Conservation (phyloP, 2,888 invertebrate genomes). For the Pardosa pseudoannulata region DNA sequence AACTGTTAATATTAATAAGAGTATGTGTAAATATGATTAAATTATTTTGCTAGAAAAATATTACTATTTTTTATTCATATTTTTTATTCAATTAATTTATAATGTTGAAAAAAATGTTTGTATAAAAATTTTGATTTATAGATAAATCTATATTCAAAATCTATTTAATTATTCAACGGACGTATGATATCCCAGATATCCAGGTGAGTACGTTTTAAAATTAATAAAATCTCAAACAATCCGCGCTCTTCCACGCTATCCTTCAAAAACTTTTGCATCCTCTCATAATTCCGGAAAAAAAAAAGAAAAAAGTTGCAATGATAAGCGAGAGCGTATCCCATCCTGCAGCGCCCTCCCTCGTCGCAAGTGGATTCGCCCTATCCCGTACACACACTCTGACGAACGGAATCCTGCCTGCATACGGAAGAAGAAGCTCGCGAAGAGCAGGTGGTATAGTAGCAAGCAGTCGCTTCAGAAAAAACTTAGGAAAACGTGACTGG, state of each 20-base stretch:
- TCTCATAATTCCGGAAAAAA: slow-evolving; percentile 27
- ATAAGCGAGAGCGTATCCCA: slow-evolving; percentile 15
- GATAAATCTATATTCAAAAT: background rate
- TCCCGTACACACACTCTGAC: slow-evolving; percentile 42
- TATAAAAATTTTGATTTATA: background rate
- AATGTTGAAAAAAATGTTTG: no score
- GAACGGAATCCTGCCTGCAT: slow-evolving; percentile 43
- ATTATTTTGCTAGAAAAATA: no score
- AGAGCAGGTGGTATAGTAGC: slow-evolving; percentile 30
- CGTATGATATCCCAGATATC: background rate
- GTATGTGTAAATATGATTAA: no score
- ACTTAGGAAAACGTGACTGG: slow-evolving; percentile 32
- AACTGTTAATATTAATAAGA: no score
- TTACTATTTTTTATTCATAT: no score
- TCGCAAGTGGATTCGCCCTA: slow-evolving; percentile 26
- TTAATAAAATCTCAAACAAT: background rate
- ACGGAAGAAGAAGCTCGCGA: slow-evolving; percentile 48
- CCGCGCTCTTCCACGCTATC: background rate
- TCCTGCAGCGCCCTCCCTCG: slow-evolving; percentile 1
- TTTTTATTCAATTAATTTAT: no score
- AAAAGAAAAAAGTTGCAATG: slow-evolving; percentile 42
- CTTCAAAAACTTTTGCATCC: slow-evolving; percentile 37
- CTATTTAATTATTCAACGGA: background rate
- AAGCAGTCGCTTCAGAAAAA: slow-evolving; percentile 25
- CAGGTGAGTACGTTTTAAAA: background rate